These are phyloP conservation scores for Priocnemis perturbator DNA, from an alignment of 2,888 invertebrate species.

Conservation along the genomic window DNA sequence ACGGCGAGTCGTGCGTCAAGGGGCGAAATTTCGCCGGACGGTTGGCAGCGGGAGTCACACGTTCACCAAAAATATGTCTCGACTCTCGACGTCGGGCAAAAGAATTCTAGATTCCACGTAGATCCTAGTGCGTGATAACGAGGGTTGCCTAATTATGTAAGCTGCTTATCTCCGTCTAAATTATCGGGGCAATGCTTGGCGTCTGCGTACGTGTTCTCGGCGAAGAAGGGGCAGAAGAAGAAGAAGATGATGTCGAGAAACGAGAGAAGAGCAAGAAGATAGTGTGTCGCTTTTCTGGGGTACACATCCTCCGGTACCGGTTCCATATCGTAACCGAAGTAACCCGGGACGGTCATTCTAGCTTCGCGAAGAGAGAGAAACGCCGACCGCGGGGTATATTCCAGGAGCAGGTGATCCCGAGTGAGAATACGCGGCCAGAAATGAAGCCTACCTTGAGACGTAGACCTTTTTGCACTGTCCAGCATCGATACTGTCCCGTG, in stretches of 20 bases:
- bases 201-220: neutral
- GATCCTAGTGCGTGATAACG: too few species aligned
- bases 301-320: conserved; percentile 35
- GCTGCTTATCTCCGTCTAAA: too few species aligned
- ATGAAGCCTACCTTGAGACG: conserved; percentile 57
- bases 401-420: conserved; percentile 46
- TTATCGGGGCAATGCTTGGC: too few species aligned
- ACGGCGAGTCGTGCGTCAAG: too few species aligned
- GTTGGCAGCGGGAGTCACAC: too few species aligned
- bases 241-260: neutral
- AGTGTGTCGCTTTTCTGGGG: conserved; percentile 20
- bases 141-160: too few species aligned
- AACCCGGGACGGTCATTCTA: conserved; percentile 12
- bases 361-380: conserved; percentile 13
- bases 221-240: conserved; percentile 4
- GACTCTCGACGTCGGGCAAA: neutral
- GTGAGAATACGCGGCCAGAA: conserved; percentile 46
- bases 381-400: conserved; percentile 26
- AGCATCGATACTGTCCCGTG: neutral
- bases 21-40: too few species aligned
- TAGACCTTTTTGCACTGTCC: conserved; percentile 38
- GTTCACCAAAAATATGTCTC: neutral
- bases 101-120: neutral
- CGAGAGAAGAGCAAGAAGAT: conserved; percentile 12
- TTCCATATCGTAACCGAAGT: conserved; percentile 45